Evolutionary conservation across 2,113 vertebrate genomes (phyloP).

Genomic region (Oceanodroma tethys): DNA sequence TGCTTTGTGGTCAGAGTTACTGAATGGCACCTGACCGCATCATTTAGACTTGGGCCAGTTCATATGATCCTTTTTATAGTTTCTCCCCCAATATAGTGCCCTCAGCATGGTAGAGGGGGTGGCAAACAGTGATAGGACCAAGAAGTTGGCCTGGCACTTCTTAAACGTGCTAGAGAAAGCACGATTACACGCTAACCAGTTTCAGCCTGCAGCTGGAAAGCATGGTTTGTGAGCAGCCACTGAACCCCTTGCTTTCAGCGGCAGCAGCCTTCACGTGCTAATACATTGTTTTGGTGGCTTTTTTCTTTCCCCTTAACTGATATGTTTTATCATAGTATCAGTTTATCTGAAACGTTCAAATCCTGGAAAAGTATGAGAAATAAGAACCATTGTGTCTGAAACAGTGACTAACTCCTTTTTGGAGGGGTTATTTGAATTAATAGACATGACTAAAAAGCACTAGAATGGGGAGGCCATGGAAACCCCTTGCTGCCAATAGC

Average conservation of each 20-base stretch:
- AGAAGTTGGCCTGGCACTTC: not conserved
- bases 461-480: not conserved
- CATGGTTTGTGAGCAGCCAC: not conserved
- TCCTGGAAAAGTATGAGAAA: not conserved
- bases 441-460: not conserved
- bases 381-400: not conserved
- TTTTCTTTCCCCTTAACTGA: not conserved
- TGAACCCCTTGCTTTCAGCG: not conserved
- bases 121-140: not conserved
- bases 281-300: not conserved
- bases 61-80: not conserved
- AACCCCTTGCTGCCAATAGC: not conserved
- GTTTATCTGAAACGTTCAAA: not conserved
- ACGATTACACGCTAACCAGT: accelerated
- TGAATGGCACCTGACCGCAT: not conserved
- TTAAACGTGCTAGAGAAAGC: not conserved
- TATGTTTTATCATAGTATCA: not conserved
- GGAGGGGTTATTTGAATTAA: not conserved
- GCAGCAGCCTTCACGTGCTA: not conserved
- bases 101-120: not conserved
- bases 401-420: not conserved
- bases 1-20: not conserved
- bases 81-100: not conserved
- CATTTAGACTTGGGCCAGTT: not conserved
- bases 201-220: not conserved